These are phyloP conservation scores for Lithophane socia DNA, from an alignment of 2,888 invertebrate genomes.

Conservation along the genomic window DNA sequence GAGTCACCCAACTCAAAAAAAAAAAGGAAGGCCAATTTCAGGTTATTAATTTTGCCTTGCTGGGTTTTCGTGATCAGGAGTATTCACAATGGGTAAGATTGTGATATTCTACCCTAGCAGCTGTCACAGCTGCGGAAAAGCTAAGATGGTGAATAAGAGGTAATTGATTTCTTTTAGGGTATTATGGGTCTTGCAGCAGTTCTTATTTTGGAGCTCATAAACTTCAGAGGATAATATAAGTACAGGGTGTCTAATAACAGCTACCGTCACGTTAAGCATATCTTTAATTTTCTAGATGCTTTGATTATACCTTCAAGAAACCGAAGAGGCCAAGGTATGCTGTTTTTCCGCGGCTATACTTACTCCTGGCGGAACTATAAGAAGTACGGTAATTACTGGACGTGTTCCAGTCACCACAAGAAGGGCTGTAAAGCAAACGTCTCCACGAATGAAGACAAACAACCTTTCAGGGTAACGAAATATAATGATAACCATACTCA, in stretches of 20 bases:
- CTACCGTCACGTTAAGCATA: slow-evolving; percentile 18
- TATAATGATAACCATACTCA: slow-evolving; percentile 75
- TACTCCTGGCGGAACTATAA: slow-evolving; percentile 79
- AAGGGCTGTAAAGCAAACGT: slow-evolving; percentile 82
- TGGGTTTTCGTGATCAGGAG: background rate
- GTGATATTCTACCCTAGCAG: background rate
- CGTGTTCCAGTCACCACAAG: slow-evolving; percentile 83
- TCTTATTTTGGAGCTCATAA: background rate
- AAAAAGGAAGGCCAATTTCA: background rate
- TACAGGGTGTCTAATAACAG: background rate
- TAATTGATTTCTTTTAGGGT: background rate
- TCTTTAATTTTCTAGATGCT: slow-evolving; percentile 74
- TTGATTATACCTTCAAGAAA: slow-evolving; percentile 78
- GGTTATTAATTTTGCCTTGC: background rate
- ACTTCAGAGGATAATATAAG: slow-evolving; percentile 10
- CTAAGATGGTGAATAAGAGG: background rate
- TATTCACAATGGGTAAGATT: background rate
- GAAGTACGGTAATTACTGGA: slow-evolving; percentile 80
- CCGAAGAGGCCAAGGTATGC: slow-evolving; percentile 73
- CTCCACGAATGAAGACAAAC: slow-evolving; percentile 72
- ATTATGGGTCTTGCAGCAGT: background rate
- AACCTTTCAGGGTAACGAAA: slow-evolving; percentile 72
- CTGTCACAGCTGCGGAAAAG: background rate
- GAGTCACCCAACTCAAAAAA: too few relatives aligned
- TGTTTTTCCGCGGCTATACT: slow-evolving; percentile 78